Evolutionary conservation across 2,888 invertebrate genomes (phyloP).

Genomic region (Therioaphis trifolii): DNA sequence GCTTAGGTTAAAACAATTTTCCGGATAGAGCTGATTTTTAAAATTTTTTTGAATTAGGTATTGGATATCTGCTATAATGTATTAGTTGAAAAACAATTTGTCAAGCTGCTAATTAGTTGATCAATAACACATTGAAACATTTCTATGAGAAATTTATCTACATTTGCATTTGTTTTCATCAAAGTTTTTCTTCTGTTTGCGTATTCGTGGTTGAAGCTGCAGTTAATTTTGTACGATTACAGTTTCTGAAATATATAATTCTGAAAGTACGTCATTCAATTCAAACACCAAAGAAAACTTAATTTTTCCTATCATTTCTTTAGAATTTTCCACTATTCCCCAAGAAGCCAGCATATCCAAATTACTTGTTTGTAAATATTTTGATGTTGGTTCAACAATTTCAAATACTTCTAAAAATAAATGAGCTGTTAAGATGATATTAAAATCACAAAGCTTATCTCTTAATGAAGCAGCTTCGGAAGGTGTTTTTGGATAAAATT

Average conservation of each 20-base stretch:
- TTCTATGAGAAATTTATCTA: constrained; percentile 15
- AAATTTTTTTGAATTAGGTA: background rate
- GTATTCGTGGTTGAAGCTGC: constrained; percentile 23
- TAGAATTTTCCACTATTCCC: too few relatives aligned
- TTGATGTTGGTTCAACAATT: constrained; percentile 20
- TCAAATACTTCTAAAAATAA: constrained; percentile 31
- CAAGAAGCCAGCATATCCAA: too few relatives aligned
- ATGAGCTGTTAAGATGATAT: too few relatives aligned
- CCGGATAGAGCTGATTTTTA: constrained; percentile 22
- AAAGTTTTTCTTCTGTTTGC: constrained; percentile 3
- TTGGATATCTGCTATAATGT: constrained; percentile 3
- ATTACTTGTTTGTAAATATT: constrained; percentile 22
- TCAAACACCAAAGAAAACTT: constrained; percentile 7
- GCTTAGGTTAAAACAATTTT: background rate
- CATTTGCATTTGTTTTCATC: background rate
- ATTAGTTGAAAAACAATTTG: constrained; percentile 23
- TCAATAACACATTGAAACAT: constrained; percentile 15
- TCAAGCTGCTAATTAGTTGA: constrained; percentile 15
- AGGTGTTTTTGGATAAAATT: background rate
- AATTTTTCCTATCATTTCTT: too few relatives aligned
- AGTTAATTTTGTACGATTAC: constrained; percentile 2
- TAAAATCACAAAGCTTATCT: constrained; percentile 20
- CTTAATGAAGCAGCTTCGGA: constrained; percentile 1
- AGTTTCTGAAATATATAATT: constrained; percentile 2
- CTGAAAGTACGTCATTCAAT: constrained; percentile 6